Evolutionary conservation across 1,140 invertebrate genomes (phyloP).

Genomic region (Leptopilina clavipes): DNA sequence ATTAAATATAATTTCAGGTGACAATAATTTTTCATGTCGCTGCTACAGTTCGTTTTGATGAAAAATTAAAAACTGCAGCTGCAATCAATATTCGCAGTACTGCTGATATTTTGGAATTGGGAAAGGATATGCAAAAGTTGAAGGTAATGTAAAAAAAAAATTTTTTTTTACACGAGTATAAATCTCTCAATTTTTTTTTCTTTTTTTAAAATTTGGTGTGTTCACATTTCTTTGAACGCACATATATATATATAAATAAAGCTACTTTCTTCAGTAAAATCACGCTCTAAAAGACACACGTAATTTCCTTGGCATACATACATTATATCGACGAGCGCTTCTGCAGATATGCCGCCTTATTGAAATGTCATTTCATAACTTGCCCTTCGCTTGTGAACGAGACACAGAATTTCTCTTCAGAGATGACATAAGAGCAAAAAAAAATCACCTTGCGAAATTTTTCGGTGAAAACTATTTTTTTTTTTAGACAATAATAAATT

Average conservation of each 20-base stretch:
- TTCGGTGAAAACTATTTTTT: background rate
- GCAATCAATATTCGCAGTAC: constrained; percentile 81
- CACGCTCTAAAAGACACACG: constrained; percentile 28
- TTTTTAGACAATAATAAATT: background rate
- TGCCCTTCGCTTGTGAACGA: constrained; percentile 19
- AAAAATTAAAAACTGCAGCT: constrained; percentile 77
- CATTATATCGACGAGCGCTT: constrained; percentile 24
- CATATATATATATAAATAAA: background rate
- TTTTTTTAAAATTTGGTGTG: background rate
- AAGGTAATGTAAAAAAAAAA: constrained; percentile 62
- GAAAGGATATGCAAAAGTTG: constrained; percentile 73
- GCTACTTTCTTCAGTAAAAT: constrained; percentile 31
- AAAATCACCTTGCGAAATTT: constrained; percentile 29
- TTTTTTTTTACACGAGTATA: constrained; percentile 1
- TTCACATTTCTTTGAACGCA: constrained; percentile 4
- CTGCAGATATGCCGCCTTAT: constrained; percentile 30
- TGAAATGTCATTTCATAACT: constrained; percentile 34
- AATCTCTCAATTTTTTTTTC: constrained; percentile 10
- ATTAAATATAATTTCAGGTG: constrained; percentile 57
- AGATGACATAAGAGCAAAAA: constrained; percentile 27
- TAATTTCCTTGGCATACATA: constrained; percentile 34
- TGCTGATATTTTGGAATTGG: constrained; percentile 73
- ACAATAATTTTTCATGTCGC: constrained; percentile 80
- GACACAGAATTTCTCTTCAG: constrained; percentile 10
- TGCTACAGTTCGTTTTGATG: constrained; percentile 81